Conservation (phyloP, 2,113 vertebrate species). For the Sinocyclocheilus grahami region DNA sequence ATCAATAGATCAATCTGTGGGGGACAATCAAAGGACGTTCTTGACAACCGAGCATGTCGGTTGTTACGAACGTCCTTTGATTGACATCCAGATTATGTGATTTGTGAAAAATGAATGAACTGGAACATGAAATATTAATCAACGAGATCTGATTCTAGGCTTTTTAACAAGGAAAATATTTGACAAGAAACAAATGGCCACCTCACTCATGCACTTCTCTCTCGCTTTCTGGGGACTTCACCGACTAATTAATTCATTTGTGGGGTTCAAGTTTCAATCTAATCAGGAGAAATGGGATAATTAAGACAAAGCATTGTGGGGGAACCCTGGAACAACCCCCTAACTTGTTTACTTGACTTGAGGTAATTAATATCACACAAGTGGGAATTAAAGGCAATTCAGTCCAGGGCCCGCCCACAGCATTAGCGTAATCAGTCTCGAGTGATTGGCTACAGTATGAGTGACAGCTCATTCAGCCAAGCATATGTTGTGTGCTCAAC, state of each 20-base stretch:
- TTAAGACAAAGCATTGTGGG: constrained; percentile 70
- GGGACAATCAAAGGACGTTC: constrained; percentile 9
- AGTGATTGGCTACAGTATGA: constrained; percentile 43
- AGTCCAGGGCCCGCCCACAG: constrained; percentile 44
- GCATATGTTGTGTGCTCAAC: not conserved
- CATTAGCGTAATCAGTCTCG: constrained; percentile 49
- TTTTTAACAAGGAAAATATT: not conserved
- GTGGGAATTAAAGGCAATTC: constrained; percentile 55
- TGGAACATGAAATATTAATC: constrained; percentile 19
- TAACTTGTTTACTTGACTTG: constrained; percentile 56
- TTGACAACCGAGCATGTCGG: not conserved
- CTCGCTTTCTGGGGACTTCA: constrained; percentile 34
- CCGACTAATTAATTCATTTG: constrained; percentile 70
- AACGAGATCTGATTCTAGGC: not conserved
- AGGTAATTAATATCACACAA: constrained; percentile 64
- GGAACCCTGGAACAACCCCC: constrained; percentile 47
- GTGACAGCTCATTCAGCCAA: constrained; percentile 46
- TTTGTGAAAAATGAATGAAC: constrained; percentile 13
- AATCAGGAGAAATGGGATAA: constrained; percentile 74
- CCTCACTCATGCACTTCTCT: not conserved
- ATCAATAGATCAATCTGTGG: constrained; percentile 9
- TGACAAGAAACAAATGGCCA: constrained; percentile 25
- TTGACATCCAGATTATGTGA: not conserved
- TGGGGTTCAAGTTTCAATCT: constrained; percentile 72
- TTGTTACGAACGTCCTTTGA: constrained; percentile 1